Evolutionary conservation across 2,888 invertebrate genomes (phyloP), one percentile per base, ranked within the genome.

Genomic region (Oxystoma pomonae): DNA sequence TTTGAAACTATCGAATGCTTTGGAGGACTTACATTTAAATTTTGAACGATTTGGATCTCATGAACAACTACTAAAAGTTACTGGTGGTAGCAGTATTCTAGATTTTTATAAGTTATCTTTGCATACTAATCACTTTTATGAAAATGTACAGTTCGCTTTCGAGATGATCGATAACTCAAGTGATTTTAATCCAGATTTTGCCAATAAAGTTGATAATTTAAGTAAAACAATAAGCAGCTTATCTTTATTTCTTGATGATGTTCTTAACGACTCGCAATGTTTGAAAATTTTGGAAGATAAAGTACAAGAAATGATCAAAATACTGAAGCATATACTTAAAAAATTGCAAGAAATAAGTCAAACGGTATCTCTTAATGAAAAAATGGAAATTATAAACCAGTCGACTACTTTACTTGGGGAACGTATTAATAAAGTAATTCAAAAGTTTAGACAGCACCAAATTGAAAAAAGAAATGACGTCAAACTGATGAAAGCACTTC

Each of bases 371-470:
- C 59, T 73, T 5, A 73, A 73, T 51, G 73, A 73, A 64, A 73
- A 73, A 67, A 73, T 73, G 70, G 73, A 73, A 61, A 68, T 73
- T 21, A 16, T 73, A 17, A 65, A 64, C 9, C 73, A 73, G 59
- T 68, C 73, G 7, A 56, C 71, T 12, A 63, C 19, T 58, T 19
- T 73, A 16, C 71, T 72, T 55, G 19, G 55, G 0, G 58, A 58
- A n/a, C 57, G 58, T 51, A 18, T 72, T 19, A 51, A 65, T n/a
- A 52, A 18, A n/a, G 16, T 70, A 7, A 55, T 60, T 57, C 49
- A 63, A 16, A 58, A 68, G 18, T 55, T 71, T 17, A 62, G 62
- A 18, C 62, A 58, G 55, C 16, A 59, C 20, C 51, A 63, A 9
- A 35, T 68, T n/a, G 59, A 68, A 18, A 69, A 67, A 53, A 61